phyloP scores from a whole-genome alignment of 2,113 vertebrate genomes.

The Uria lomvia region DNA sequence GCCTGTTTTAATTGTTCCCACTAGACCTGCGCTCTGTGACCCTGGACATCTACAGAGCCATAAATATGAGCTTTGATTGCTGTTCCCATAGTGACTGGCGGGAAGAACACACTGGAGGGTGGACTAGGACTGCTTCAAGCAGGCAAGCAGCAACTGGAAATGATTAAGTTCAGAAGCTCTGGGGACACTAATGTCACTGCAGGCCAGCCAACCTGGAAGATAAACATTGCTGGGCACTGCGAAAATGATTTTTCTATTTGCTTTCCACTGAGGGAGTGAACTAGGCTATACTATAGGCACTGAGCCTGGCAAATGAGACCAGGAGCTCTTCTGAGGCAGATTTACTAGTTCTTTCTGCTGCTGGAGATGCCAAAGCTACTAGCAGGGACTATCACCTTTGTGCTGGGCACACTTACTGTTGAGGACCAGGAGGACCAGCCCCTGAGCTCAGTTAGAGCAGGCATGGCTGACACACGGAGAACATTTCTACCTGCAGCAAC shows the following conservation, averaged over 20 bases:
- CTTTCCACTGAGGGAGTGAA: slow-evolving; percentile 25
- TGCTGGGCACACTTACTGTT: not conserved
- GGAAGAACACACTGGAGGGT: slow-evolving; percentile 38
- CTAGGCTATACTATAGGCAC: not conserved
- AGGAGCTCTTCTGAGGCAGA: not conserved
- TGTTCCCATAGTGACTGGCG: slow-evolving; percentile 65
- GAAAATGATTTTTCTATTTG: slow-evolving; percentile 54
- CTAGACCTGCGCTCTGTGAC: slow-evolving; percentile 29
- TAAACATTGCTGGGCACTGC: slow-evolving; percentile 23
- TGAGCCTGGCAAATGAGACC: not conserved
- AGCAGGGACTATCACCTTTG: not conserved
- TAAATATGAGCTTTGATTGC: slow-evolving; percentile 62
- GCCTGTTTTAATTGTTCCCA: slow-evolving; percentile 62
- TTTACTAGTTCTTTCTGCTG: not conserved
- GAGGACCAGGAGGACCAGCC: not conserved
- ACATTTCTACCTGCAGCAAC: not conserved
- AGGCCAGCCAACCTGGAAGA: slow-evolving; percentile 49
- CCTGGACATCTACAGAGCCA: slow-evolving; percentile 37
- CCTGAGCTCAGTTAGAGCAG: not conserved
- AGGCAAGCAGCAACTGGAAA: slow-evolving; percentile 53
- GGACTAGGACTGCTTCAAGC: slow-evolving; percentile 17
- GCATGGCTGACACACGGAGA: accelerated
- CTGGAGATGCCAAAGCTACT: not conserved
- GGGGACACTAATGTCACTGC: slow-evolving; percentile 49
- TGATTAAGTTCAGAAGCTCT: slow-evolving; percentile 60